Evolutionary conservation across 2,888 invertebrate genomes (phyloP), one percentile per base, ranked within the genome.

Genomic region (Trachelus tabidus): DNA sequence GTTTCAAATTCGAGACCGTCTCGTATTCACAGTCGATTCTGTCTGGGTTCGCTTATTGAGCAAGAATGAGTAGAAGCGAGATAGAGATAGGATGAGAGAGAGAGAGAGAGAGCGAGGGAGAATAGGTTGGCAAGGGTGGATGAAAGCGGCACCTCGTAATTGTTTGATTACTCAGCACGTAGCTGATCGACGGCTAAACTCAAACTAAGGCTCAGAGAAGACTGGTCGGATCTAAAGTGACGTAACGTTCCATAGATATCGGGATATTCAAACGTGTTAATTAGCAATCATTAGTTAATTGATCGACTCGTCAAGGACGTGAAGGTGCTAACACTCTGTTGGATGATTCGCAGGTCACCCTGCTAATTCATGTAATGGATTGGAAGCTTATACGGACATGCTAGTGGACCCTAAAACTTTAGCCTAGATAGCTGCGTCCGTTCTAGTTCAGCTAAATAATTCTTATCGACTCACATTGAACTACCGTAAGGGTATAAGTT

Each of bases 121-220:
- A 75, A 80, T 69, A 79, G 69, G 34, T 56, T 77, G 78, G 77
- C 69, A 75, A 79, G 75, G 73, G 73, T 30, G 35, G 74, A n/a
- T 33, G 74, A 74, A 74, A 79, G 79, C 81, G 79, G 81, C 82
- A 79, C 80, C 80, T 83, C 84, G 87, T 91, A 91, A 91, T 91
- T 91, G 91, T 91, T 91, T 91, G 91, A 91, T 91, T 91, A 91
- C 91, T 91, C 91, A 91, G 91, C 91, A 90, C 87, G 85, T 84
- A 86, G 87, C 88, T 87, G 90, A 89, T 87, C 88, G 85, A 88
- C 88, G 89, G 87, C 88, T 89, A 88, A 90, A 90, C 89, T 90
- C 88, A 86, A 89, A 91, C 90, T 90, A 86, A 87, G 85, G 85
- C 84, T 85, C 86, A 83, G 84, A 83, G 86, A 87, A 87, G 89